Evolutionary conservation across 2,888 invertebrate species (phyloP).

Genomic region (Bursaphelenchus okinawaensis): DNA sequence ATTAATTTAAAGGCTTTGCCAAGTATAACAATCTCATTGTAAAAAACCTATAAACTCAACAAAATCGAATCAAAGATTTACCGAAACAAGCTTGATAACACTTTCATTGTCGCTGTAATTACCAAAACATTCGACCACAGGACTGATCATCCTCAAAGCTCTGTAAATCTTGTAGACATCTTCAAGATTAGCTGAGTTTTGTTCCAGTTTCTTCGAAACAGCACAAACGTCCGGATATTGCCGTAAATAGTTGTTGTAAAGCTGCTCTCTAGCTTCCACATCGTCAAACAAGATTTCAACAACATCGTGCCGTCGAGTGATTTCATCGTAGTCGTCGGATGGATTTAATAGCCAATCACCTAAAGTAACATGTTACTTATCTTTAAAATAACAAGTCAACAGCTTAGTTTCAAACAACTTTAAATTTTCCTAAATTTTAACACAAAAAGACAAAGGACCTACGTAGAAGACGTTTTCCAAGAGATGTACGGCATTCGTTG

Average conservation of each 20-base stretch:
- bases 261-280: conserved; percentile 23
- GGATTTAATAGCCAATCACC: conserved; percentile 54
- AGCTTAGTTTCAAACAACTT: background rate
- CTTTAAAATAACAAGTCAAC: background rate
- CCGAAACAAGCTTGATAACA: conserved; percentile 32
- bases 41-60: background rate
- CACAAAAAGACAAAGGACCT: background rate
- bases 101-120: conserved; percentile 24
- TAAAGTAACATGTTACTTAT: conserved; percentile 13
- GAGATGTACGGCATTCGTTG: conserved; percentile 49
- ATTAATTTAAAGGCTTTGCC: no score
- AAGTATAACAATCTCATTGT: background rate
- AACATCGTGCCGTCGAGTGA: conserved; percentile 44
- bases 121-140: conserved; percentile 17
- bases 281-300: conserved; percentile 41
- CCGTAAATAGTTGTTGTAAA: conserved; percentile 36
- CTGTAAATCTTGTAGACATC: conserved; percentile 25
- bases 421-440: background rate
- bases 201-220: conserved; percentile 28
- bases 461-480: conserved; percentile 46
- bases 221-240: conserved; percentile 43
- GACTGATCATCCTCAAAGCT: conserved; percentile 19
- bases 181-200: conserved; percentile 26
- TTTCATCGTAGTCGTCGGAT: conserved; percentile 35
- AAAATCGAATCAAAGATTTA: conserved; percentile 5